A percentile compares a stretch with the other conserved stretches of the same genome.
Evolutionary conservation across 2,797 vertebrate species (phyloP).

Genomic region (Potorous gilbertii): DNA sequence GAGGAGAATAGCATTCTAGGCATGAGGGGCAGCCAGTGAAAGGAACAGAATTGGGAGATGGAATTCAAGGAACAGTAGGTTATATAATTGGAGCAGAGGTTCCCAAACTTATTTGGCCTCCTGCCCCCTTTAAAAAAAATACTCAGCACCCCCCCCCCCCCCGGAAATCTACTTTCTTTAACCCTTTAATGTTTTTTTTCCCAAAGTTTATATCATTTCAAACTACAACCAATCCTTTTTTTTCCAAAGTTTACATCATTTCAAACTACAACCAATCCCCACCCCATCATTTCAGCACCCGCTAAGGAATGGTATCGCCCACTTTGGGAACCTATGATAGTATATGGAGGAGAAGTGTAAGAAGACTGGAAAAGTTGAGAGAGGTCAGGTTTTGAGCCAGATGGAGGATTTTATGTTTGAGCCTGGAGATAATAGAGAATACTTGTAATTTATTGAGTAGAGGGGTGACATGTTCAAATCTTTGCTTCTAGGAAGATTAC

Average conservation of each 20-base stretch:
- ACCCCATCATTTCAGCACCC: no score
- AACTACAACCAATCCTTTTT: no score
- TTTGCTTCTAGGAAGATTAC: background rate
- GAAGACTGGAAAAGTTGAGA: background rate
- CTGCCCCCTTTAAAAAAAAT: no score
- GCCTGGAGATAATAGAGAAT: background rate
- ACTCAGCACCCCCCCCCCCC: no score
- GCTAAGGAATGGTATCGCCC: no score
- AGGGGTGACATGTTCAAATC: background rate
- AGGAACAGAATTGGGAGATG: background rate
- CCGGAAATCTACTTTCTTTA: no score
- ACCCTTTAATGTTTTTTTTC: no score
- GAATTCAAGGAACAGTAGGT: background rate
- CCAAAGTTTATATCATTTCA: no score
- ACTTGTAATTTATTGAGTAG: background rate
- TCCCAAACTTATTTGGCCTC: no score
- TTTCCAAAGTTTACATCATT: no score
- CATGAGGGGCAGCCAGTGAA: background rate
- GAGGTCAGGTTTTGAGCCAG: background rate
- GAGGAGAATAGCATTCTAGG: background rate
- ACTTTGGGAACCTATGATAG: no score
- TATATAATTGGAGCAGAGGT: background rate
- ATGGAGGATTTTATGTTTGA: background rate
- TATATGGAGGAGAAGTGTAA: background rate
- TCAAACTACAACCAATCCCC: no score